These are phyloP conservation scores for Dolichoris vasculosae DNA, from an alignment of 1,140 invertebrate genomes.

Conservation along the genomic window DNA sequence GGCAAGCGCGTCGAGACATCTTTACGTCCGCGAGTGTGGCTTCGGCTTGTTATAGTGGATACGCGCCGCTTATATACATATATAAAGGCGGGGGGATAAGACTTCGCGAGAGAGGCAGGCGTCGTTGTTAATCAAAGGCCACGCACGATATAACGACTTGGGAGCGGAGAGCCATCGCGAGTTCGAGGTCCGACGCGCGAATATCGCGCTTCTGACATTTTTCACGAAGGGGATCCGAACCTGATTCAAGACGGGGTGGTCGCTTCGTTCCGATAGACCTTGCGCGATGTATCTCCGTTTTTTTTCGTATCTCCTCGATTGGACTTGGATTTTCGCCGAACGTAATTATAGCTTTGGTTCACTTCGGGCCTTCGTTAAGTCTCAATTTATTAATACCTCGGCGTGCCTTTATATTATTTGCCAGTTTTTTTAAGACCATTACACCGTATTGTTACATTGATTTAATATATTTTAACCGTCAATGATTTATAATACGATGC, in stretches of 20 bases:
- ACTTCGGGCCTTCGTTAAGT: conserved; percentile 8
- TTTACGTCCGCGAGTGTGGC: conserved; percentile 66
- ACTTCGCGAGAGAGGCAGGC: conserved; percentile 48
- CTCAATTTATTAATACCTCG: conserved; percentile 24
- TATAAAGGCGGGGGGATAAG: conserved; percentile 21
- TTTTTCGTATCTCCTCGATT: neutral
- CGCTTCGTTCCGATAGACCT: neutral
- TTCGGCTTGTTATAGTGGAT: conserved; percentile 66
- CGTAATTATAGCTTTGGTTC: conserved; percentile 8
- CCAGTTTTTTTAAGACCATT: neutral
- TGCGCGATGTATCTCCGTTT: neutral
- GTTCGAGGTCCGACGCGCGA: neutral
- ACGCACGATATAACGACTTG: conserved; percentile 49
- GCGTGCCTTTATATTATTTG: neutral
- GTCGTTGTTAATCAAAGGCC: conserved; percentile 69
- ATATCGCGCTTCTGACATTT: conserved; percentile 31
- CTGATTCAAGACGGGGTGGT: neutral
- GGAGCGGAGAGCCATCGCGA: neutral
- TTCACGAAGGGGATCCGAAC: neutral
- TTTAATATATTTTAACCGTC: neutral
- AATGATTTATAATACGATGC: neutral
- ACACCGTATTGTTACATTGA: conserved; percentile 9
- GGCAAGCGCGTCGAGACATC: conserved; percentile 68
- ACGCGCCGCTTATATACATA: conserved; percentile 43
- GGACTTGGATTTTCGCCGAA: neutral